Evolutionary conservation across 2,113 vertebrate genomes (phyloP).

Genomic region (Anhinga rufa): DNA sequence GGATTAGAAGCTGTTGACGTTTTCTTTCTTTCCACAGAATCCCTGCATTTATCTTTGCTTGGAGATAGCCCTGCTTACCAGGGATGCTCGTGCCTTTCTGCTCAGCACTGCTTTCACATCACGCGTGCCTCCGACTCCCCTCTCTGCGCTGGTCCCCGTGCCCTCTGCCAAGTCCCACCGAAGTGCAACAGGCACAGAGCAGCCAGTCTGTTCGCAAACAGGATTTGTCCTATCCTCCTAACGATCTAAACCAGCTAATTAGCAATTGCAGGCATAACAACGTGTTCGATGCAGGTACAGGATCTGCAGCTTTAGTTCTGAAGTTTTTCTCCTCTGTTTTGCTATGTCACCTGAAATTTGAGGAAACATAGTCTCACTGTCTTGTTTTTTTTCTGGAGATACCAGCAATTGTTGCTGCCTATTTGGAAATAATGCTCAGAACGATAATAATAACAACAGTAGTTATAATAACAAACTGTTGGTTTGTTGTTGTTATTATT

Average conservation of each 20-base stretch:
- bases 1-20: fast-evolving
- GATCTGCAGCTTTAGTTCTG: background rate
- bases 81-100: background rate
- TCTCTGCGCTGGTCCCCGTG: background rate
- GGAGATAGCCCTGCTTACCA: fast-evolving
- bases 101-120: fast-evolving
- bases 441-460: background rate
- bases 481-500: background rate
- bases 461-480: background rate
- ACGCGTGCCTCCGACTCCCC: background rate
- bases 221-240: fast-evolving
- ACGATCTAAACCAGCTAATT: background rate
- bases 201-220: fast-evolving
- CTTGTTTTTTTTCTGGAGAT: background rate
- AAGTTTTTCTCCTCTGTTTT: background rate
- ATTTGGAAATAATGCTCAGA: background rate
- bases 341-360: background rate
- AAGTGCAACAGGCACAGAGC: fast-evolving
- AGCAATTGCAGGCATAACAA: fast-evolving
- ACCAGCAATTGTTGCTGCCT: background rate
- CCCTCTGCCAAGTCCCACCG: background rate
- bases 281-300: background rate
- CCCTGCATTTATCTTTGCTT: fast-evolving
- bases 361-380: background rate
- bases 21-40: fast-evolving